These are phyloP conservation scores for Hypsopygia costalis DNA, from an alignment of 2,888 invertebrate species.

Conservation along the genomic window DNA sequence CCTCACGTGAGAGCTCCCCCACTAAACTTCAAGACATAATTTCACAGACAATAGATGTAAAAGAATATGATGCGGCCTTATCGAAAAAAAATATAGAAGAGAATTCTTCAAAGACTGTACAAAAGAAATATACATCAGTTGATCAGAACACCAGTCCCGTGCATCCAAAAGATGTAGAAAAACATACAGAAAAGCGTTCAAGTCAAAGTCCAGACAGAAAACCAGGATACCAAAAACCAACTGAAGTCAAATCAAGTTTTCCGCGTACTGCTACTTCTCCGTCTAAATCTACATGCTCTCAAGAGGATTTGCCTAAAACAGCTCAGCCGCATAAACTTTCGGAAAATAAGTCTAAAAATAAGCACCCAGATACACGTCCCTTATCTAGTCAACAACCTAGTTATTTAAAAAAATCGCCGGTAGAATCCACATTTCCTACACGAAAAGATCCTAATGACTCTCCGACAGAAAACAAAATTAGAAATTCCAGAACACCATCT, in stretches of 20 bases:
- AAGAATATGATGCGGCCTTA: too few relatives aligned
- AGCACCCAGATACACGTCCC: not conserved
- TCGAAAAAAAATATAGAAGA: slow-evolving; percentile 3
- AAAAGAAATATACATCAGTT: slow-evolving; percentile 12
- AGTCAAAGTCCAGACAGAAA: slow-evolving; percentile 18
- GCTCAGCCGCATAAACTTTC: not conserved
- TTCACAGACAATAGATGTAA: slow-evolving; percentile 8
- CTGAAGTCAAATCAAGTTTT: slow-evolving; percentile 4
- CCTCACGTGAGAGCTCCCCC: slow-evolving; percentile 39
- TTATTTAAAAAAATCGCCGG: too few relatives aligned
- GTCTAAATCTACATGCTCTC: not conserved
- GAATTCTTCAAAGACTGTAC: slow-evolving; percentile 8
- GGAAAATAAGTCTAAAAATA: not conserved
- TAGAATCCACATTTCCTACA: not conserved
- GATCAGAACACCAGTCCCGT: slow-evolving; percentile 12
- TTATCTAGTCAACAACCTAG: too few relatives aligned
- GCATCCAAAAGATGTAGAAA: not conserved
- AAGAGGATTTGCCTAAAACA: not conserved
- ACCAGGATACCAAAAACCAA: slow-evolving; percentile 11
- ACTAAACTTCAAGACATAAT: slow-evolving; percentile 44
- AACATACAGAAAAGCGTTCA: slow-evolving; percentile 2
- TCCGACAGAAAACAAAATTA: slow-evolving; percentile 1
- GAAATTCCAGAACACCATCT: slow-evolving; percentile 16
- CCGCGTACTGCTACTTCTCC: not conserved
- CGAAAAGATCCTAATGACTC: not conserved